A percentile compares a stretch with the other conserved stretches of the same genome.
Conservation (phyloP, 2,888 invertebrate genomes). For the Lasiommata megera region DNA sequence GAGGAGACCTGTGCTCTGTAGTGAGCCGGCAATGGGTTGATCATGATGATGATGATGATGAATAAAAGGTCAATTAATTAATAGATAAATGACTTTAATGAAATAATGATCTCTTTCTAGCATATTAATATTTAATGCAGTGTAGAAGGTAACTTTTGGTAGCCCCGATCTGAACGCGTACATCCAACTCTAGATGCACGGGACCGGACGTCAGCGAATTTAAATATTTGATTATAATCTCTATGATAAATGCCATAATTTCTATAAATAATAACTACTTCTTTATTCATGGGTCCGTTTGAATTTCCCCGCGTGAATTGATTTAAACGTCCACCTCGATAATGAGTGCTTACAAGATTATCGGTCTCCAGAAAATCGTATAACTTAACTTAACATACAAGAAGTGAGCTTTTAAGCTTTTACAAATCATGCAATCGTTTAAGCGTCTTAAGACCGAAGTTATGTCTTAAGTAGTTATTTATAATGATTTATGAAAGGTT, state of each 20-base stretch:
- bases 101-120: no score
- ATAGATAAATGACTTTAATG: no score
- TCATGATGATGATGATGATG: no score
- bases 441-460: not conserved
- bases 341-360: slow-evolving; percentile 14
- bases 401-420: not conserved
- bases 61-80: no score
- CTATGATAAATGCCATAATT: slow-evolving; percentile 44
- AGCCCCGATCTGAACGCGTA: not conserved
- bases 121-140: no score
- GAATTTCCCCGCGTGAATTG: slow-evolving; percentile 22
- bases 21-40: no score
- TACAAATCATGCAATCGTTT: not conserved
- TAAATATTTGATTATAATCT: slow-evolving; percentile 75
- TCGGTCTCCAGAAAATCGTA: not conserved
- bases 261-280: slow-evolving; percentile 24
- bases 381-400: not conserved
- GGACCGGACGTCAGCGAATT: slow-evolving; percentile 46
- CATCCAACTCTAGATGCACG: slow-evolving; percentile 31
- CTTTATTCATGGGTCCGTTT: slow-evolving; percentile 25
- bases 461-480: not conserved
- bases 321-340: slow-evolving; percentile 24
- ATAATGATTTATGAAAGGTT: no score
- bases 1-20: no score
- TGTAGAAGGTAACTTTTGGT: no score